phyloP scores from a whole-genome alignment of 2,113 vertebrate genomes.

The Pristiophorus japonicus region DNA sequence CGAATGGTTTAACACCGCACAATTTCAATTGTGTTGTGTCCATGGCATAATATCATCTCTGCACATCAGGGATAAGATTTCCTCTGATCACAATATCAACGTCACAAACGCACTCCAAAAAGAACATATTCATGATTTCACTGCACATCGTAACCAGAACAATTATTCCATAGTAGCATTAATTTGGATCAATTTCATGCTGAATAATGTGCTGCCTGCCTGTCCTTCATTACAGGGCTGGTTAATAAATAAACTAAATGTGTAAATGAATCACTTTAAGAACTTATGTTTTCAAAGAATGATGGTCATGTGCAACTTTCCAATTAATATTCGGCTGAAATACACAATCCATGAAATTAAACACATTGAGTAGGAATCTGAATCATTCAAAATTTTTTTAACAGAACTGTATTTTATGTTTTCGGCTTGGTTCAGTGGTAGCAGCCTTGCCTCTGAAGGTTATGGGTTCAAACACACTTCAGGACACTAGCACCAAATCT shows the following conservation, averaged over 20 bases:
- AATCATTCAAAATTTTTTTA: not conserved
- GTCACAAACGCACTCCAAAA: not conserved
- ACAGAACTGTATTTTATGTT: not conserved
- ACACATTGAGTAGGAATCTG: not conserved
- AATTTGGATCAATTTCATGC: conserved; percentile 22
- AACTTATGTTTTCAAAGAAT: conserved; percentile 3
- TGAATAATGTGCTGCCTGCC: not conserved
- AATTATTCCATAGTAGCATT: not conserved
- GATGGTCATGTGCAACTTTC: not conserved
- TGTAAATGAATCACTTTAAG: conserved; percentile 13
- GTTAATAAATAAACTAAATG: conserved; percentile 14
- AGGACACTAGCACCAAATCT: not conserved
- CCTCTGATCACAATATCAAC: not conserved
- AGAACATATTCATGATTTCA: not conserved
- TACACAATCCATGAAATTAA: not conserved
- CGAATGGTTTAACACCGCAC: not conserved
- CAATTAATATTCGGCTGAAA: conserved; percentile 6
- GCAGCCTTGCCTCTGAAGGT: not conserved
- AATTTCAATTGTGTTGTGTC: not conserved
- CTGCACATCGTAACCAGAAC: not conserved
- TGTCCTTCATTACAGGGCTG: not conserved
- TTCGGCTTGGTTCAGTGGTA: not conserved
- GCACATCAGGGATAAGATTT: not conserved
- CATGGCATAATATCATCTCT: not conserved
- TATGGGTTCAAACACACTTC: not conserved